Percentiles rank a stretch among this genome's conserved stretches.
Conservation (phyloP, 2,888 invertebrate genomes). For the Pyrrhia umbra region DNA sequence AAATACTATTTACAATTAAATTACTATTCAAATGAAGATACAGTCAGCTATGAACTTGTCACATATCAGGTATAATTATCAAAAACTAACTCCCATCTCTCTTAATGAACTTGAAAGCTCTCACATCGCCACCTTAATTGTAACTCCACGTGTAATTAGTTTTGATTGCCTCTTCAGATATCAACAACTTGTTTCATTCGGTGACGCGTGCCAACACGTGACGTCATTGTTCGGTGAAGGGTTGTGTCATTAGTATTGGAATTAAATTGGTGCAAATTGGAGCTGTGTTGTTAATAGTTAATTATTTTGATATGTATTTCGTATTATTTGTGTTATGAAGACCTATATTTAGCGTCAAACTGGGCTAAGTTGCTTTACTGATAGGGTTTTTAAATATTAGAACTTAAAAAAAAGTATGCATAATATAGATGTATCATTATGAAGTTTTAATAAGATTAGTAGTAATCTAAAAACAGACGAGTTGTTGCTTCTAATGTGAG, state of each 20-base stretch:
- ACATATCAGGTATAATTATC: conserved; percentile 13
- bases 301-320: too few species aligned
- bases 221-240: conserved; percentile 1
- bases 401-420: too few species aligned
- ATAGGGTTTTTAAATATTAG: too few species aligned
- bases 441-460: too few species aligned
- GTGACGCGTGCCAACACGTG: conserved; percentile 24
- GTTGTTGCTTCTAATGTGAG: too few species aligned
- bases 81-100: conserved; percentile 37
- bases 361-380: too few species aligned
- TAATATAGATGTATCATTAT: too few species aligned
- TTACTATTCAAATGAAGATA: conserved; percentile 7
- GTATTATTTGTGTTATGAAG: too few species aligned
- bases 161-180: conserved; percentile 43
- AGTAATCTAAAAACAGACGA: too few species aligned
- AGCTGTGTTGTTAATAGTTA: not conserved
- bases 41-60: conserved; percentile 14
- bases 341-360: too few species aligned
- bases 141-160: conserved; percentile 42
- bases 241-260: not conserved
- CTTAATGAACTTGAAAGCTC: conserved; percentile 30
- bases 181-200: conserved; percentile 39
- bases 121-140: conserved; percentile 24
- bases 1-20: conserved; percentile 17
- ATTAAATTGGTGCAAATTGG: conserved; percentile 9